phyloP scores from a whole-genome alignment of 2,113 vertebrate genomes.

The Phycodurus eques region DNA sequence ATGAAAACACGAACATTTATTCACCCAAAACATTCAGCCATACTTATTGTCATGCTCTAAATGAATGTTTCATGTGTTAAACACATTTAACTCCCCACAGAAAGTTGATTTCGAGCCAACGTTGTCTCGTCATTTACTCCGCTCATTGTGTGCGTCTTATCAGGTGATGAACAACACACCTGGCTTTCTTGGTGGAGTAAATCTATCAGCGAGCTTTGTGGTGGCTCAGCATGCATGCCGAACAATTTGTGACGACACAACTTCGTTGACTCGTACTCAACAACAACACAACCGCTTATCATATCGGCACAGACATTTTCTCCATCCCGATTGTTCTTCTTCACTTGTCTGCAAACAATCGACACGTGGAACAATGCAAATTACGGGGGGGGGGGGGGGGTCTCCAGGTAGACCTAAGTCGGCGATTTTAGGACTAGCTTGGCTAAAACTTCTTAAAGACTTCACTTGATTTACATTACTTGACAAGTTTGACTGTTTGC shows the following conservation, averaged over 20 bases:
- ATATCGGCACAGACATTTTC: neutral
- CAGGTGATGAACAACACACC: neutral
- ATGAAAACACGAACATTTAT: neutral
- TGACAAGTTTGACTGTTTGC: neutral
- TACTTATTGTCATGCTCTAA: neutral
- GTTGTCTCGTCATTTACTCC: slow-evolving; percentile 60
- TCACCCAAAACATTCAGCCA: neutral
- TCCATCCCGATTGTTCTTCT: neutral
- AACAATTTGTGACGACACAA: slow-evolving; percentile 2
- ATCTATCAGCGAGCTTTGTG: neutral
- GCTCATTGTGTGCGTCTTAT: slow-evolving; percentile 1
- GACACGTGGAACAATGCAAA: neutral
- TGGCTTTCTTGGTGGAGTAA: neutral
- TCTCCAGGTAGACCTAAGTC: neutral
- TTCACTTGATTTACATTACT: no score
- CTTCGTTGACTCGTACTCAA: neutral
- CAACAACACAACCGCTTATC: slow-evolving; percentile 2
- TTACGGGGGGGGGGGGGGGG: neutral
- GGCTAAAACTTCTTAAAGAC: neutral
- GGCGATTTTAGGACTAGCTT: neutral
- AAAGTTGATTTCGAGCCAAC: slow-evolving; percentile 3
- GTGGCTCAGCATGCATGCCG: neutral
- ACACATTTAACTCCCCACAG: slow-evolving; percentile 7
- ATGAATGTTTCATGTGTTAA: slow-evolving; percentile 4
- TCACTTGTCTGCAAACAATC: neutral